Evolutionary conservation across 1,140 invertebrate genomes (phyloP), one percentile per base, ranked within the genome.

Genomic region (Aphis craccivora): DNA sequence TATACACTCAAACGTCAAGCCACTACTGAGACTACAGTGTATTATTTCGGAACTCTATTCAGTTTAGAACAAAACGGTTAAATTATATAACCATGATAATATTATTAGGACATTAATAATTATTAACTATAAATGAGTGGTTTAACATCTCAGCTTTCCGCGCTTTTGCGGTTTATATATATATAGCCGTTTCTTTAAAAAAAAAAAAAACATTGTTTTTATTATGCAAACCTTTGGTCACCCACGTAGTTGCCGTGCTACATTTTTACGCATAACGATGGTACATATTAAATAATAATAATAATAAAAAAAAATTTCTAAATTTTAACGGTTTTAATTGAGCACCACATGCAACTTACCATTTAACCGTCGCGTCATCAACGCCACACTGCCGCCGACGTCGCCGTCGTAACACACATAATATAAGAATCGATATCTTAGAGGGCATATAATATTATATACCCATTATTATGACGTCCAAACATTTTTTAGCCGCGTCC

Each of bases 391-490:
- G 43, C 83, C 83, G 23, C n/a, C 86, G 45, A n/a, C 30, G n/a
- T 48, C 45, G 48, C 35, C 87, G 87, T 88, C 35, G 88, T 89
- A 89, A 14, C 51, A 89, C 51, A 55, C 35, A 53, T 89, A 89
- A 35, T 55, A 89, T 25, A 53, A 48, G 88, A 89, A 89, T 89
- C 88, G 35, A 89, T 89, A 89, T 89, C 51, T 89, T 55, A 53
- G 88, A 89, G 51, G 88, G 88, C 88, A 55, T 48, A 48, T 20
- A 22, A 48, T 89, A 53, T 55, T 76, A 76, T 76, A 76, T 76
- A 76, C 30, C 60, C 60, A 76, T 76, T 37, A 55, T 55, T 55
- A 55, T 89, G 51, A 89, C 88, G 51, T 89, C 48, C 35, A 35
- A 37, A 89, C 60, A 76, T 53, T 89, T 89, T 88, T 88, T n/a